Evolutionary conservation across 2,797 vertebrate species (phyloP).

Genomic region (Poecilia wingei): DNA sequence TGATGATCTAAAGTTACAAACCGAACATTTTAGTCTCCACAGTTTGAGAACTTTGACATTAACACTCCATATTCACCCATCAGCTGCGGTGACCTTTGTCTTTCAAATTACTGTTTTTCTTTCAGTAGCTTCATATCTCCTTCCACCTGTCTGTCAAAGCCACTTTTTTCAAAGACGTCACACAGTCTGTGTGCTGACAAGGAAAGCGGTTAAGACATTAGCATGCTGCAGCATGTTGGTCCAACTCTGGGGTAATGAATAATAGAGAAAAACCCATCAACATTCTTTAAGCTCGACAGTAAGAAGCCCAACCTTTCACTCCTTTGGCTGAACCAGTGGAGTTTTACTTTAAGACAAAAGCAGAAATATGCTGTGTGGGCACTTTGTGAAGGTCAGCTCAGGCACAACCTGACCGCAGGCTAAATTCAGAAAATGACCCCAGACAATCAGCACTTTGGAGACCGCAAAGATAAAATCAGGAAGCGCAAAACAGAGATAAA

Average conservation of each 20-base stretch:
- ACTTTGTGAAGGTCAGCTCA: slow-evolving; percentile 59
- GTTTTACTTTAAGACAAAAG: slow-evolving; percentile 51
- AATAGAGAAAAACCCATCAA: slow-evolving; percentile 48
- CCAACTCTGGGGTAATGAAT: slow-evolving; percentile 31
- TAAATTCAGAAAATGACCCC: slow-evolving; percentile 38
- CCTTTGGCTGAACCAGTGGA: slow-evolving; percentile 46
- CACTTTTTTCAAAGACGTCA: slow-evolving; percentile 49
- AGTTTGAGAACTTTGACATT: background rate
- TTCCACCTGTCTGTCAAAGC: slow-evolving; percentile 15
- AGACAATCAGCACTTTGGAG: slow-evolving; percentile 18
- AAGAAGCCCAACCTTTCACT: slow-evolving; percentile 56
- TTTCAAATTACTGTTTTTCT: slow-evolving; percentile 9
- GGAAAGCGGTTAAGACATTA: slow-evolving; percentile 43
- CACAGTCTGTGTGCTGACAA: slow-evolving; percentile 26
- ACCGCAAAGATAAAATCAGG: background rate
- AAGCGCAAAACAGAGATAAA: background rate
- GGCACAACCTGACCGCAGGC: slow-evolving; percentile 35
- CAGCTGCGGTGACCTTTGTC: background rate
- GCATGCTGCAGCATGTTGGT: slow-evolving; percentile 44
- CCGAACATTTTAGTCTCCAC: slow-evolving; percentile 1
- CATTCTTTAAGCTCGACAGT: slow-evolving; percentile 39
- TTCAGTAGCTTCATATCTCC: background rate
- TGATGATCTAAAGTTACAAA: background rate
- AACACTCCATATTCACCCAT: background rate
- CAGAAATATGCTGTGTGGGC: slow-evolving; percentile 41